Evolutionary conservation across 2,113 vertebrate genomes (phyloP).

Genomic region (Hemiprocne comata): DNA sequence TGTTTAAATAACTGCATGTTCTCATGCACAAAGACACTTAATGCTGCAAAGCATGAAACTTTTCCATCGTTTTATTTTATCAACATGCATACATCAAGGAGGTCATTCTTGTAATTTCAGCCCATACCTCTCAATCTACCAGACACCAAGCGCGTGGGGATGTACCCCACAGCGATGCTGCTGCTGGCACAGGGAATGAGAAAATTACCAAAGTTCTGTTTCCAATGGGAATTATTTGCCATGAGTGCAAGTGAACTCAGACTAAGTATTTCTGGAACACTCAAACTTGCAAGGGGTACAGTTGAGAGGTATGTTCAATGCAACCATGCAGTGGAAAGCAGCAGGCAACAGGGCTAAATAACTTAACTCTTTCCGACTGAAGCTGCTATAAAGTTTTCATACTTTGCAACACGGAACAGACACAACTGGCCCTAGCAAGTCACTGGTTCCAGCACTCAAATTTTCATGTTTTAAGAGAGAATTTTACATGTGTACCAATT

Average conservation of each 20-base stretch:
- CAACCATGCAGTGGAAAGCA: slow-evolving; percentile 71
- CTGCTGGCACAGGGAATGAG: neutral
- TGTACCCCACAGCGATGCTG: neutral
- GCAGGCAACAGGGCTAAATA: slow-evolving; percentile 59
- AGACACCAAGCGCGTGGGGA: neutral
- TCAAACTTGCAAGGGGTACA: slow-evolving; percentile 24
- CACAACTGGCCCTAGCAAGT: slow-evolving; percentile 17
- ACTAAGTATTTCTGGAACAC: neutral
- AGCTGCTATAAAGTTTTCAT: slow-evolving; percentile 69
- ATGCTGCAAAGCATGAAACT: slow-evolving; percentile 82
- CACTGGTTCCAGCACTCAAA: slow-evolving; percentile 6
- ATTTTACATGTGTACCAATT: slow-evolving; percentile 26
- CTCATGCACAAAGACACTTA: slow-evolving; percentile 55
- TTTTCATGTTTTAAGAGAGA: slow-evolving; percentile 9
- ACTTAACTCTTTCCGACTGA: slow-evolving; percentile 14
- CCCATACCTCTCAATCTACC: slow-evolving; percentile 75
- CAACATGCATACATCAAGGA: slow-evolving; percentile 60
- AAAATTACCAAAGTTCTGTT: neutral
- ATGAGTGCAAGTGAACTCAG: neutral
- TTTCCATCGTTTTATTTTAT: neutral
- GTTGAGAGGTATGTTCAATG: slow-evolving; percentile 74
- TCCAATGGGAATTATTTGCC: slow-evolving; percentile 16
- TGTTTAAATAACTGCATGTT: slow-evolving; percentile 38
- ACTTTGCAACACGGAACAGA: slow-evolving; percentile 77
- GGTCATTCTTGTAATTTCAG: slow-evolving; percentile 11